These are phyloP conservation scores for Falco peregrinus DNA, from an alignment of 2,797 vertebrate genomes.

Conservation along the genomic window DNA sequence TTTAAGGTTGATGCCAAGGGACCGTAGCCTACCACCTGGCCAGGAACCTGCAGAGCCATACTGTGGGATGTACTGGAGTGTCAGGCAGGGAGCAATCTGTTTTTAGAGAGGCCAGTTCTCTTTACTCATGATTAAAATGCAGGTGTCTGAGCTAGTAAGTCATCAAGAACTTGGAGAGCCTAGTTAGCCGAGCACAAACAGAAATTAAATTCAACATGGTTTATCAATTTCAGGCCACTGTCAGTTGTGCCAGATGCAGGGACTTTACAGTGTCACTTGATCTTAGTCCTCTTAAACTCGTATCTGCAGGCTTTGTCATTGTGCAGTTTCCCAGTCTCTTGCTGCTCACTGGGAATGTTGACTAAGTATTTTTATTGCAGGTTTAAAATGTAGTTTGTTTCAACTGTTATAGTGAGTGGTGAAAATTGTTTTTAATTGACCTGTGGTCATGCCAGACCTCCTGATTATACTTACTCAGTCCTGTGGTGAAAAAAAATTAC, in stretches of 20 bases:
- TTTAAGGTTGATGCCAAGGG: background rate
- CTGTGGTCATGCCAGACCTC: background rate
- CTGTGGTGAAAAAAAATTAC: background rate
- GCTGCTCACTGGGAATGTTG: background rate
- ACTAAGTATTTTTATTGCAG: background rate
- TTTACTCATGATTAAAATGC: background rate
- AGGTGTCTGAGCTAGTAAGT: background rate
- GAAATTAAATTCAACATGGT: background rate
- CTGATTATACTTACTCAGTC: background rate
- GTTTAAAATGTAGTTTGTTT: background rate
- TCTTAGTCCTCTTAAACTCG: background rate
- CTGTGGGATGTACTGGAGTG: rapidly evolving
- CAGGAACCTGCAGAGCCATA: background rate
- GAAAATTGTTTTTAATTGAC: background rate
- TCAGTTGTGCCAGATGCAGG: background rate
- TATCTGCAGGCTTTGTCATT: background rate
- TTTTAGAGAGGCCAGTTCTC: background rate
- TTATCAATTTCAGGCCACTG: background rate
- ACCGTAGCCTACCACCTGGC: background rate
- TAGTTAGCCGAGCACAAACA: background rate
- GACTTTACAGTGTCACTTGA: background rate
- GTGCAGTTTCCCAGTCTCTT: background rate
- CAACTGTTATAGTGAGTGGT: background rate
- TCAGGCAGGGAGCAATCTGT: background rate
- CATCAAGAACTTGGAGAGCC: background rate